Evolutionary conservation across 2,113 vertebrate genomes (phyloP), one percentile per base, ranked within the genome.

Genomic region (Hepsetus odoe): DNA sequence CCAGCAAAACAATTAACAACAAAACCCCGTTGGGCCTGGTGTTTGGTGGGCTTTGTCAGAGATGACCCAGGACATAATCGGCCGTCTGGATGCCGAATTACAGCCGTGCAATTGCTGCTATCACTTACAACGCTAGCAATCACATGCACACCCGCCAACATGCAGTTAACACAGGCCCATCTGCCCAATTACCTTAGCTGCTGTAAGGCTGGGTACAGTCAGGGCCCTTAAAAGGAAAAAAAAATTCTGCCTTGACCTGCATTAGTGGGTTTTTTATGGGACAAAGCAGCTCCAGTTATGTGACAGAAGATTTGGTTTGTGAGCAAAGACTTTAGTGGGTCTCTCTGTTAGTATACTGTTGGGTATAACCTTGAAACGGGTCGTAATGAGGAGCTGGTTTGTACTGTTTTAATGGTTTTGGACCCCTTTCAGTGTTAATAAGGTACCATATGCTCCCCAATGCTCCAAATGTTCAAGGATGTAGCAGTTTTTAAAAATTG

Each of bases 1-100:
- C 61, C 80, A 76, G 78, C 40, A 76, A 83, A 89, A 89, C 90
- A 91, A 91, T 89, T 85, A 85, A 67, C 82, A 87, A 83, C 77
- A 82, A 61, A 55, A 74, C 44, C 20, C 62, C 68, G 28, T 49
- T 61, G 49, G 58, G 70, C 53, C 79, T 79, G 70, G 59, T 78
- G 74, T 72, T 66, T 64, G 24, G 58, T 38, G 58, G 32, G 79
- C 79, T 80, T 75, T 70, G 67, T 76, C 56, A 56, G 49, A 64
- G 13, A 44, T 79, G 66, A 69, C 62, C 66, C 70, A 44, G 51
- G 69, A 74, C 42, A 38, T 78, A 53, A 80, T 72, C 56, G 5
- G 0, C 76, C 66, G 77, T 75, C 75, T 84, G 78, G 32, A 22
- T 74, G 28, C 53, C 66, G 38, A 72, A 69, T 62, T 55, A 68